Percentiles rank a stretch among this genome's conserved stretches.
Evolutionary conservation across 2,888 invertebrate genomes (phyloP).

Genomic region (Anagyrus pseudococci): DNA sequence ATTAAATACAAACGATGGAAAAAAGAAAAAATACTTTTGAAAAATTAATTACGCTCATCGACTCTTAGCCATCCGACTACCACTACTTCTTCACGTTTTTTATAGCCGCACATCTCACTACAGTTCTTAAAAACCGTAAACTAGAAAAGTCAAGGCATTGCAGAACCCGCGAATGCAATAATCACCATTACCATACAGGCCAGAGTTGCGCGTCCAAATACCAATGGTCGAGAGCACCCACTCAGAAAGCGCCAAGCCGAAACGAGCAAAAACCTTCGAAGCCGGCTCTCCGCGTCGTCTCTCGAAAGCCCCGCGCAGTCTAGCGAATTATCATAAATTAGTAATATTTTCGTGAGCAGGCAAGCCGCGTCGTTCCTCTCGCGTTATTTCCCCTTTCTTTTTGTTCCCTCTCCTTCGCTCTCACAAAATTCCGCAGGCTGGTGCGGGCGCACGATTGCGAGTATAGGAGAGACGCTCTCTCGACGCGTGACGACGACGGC

Average conservation of each 20-base stretch:
- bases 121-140: too few species aligned
- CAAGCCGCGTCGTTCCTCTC: not conserved
- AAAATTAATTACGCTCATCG: not conserved
- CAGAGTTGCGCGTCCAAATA: conserved; percentile 37
- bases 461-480: conserved; percentile 44
- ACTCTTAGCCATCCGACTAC: too few species aligned
- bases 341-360: conserved; percentile 52
- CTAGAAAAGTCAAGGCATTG: too few species aligned
- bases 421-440: conserved; percentile 46
- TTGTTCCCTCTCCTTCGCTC: conserved; percentile 22
- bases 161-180: conserved; percentile 20
- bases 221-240: conserved; percentile 11
- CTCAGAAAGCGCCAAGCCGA: too few species aligned
- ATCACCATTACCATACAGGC: conserved; percentile 29
- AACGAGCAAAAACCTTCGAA: not conserved
- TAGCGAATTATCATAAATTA: conserved; percentile 55
- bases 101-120: too few species aligned
- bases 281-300: too few species aligned
- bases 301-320: conserved; percentile 26
- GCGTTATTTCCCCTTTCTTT: conserved; percentile 5
- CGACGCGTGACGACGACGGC: conserved; percentile 43
- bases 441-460: conserved; percentile 47
- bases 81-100: too few species aligned
- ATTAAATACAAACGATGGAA: too few species aligned
- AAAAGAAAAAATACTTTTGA: conserved; percentile 4